These are phyloP conservation scores for Hypocryptadius cinnamomeus DNA, from an alignment of 2,113 vertebrate genomes.

Conservation along the genomic window DNA sequence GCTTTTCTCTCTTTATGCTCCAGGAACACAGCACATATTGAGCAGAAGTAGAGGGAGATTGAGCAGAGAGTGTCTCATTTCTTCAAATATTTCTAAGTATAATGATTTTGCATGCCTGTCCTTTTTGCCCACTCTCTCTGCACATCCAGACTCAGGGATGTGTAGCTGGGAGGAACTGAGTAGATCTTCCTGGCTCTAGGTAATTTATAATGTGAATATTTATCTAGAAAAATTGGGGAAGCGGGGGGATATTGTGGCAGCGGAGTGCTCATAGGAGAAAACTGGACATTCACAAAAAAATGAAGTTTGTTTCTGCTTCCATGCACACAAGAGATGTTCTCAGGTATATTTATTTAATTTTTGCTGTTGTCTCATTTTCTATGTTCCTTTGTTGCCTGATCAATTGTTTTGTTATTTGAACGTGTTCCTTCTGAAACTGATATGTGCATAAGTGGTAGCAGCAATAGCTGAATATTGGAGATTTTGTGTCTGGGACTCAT, in stretches of 20 bases:
- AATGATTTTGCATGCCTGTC: neutral
- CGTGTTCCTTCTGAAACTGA: constrained; percentile 31
- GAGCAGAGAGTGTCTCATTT: neutral
- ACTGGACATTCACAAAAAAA: neutral
- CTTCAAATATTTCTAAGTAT: neutral
- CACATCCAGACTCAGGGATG: neutral
- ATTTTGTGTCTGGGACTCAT: constrained; percentile 59
- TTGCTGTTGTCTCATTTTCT: constrained; percentile 45
- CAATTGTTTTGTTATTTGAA: constrained; percentile 55
- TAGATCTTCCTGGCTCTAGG: neutral
- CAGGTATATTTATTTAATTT: constrained; percentile 44
- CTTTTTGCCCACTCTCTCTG: neutral
- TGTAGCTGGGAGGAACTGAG: neutral
- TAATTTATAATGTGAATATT: neutral
- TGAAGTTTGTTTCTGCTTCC: constrained; percentile 14
- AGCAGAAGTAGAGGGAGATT: neutral
- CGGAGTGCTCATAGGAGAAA: neutral
- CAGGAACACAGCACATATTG: neutral
- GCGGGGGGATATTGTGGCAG: neutral
- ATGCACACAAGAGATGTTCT: constrained; percentile 15
- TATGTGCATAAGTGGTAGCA: constrained; percentile 33
- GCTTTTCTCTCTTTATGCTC: neutral
- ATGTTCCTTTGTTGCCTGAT: constrained; percentile 29
- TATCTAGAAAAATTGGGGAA: neutral
- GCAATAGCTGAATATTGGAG: constrained; percentile 49